phyloP scores from a whole-genome alignment of 2,797 vertebrate species.

The Phaenicophaeus curvirostris region DNA sequence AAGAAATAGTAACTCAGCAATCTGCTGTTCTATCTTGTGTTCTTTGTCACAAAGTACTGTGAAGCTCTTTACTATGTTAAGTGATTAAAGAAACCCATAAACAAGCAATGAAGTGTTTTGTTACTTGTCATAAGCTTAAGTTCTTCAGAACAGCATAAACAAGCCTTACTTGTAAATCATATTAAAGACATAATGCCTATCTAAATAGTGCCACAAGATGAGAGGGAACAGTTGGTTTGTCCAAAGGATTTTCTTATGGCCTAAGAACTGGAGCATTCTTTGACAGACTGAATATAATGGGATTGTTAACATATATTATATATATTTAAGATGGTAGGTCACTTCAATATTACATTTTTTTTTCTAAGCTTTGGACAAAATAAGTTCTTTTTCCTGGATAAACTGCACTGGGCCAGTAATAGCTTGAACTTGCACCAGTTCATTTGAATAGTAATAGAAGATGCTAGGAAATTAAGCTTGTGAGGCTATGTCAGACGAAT shows the following conservation, averaged over 20 bases:
- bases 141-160: background rate
- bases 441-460: background rate
- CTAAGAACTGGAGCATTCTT: background rate
- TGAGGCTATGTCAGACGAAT: background rate
- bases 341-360: background rate
- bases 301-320: background rate
- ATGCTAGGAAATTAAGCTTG: background rate
- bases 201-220: background rate
- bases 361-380: background rate
- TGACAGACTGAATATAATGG: background rate
- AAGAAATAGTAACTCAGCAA: background rate
- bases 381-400: background rate
- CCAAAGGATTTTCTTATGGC: background rate
- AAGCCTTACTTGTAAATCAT: background rate
- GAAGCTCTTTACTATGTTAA: background rate
- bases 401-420: background rate
- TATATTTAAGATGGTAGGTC: background rate
- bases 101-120: background rate
- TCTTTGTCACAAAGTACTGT: background rate
- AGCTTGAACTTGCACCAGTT: background rate
- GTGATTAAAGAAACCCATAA: background rate
- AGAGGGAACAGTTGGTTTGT: background rate
- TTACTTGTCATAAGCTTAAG: background rate
- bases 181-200: background rate
- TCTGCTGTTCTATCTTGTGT: background rate